Conservation (phyloP, 2,113 vertebrate species). For the Crotalus tigris region DNA sequence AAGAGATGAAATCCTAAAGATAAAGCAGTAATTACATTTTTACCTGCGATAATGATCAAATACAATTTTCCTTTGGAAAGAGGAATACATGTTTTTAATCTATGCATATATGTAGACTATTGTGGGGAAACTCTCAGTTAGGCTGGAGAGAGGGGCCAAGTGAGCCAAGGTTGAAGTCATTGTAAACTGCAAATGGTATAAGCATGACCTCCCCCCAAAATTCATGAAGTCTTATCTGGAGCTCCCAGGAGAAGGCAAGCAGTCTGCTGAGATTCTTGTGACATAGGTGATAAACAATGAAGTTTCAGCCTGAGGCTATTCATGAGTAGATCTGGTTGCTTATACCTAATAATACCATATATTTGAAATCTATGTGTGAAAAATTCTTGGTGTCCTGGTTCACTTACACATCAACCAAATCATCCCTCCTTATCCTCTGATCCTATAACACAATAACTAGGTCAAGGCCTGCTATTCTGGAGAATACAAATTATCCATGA, state of each 20-base stretch:
- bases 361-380: background rate
- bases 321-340: background rate
- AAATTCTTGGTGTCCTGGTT: background rate
- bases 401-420: background rate
- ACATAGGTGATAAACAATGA: background rate
- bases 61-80: background rate
- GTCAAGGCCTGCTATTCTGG: background rate
- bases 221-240: background rate
- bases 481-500: background rate
- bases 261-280: background rate
- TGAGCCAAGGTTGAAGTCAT: background rate
- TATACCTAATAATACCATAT: too few relatives aligned
- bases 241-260: background rate
- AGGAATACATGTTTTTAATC: background rate
- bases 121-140: background rate
- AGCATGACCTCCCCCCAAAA: background rate
- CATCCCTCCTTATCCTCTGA: background rate
- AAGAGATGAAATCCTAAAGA: conserved; percentile 82
- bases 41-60: background rate
- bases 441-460: background rate
- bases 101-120: background rate
- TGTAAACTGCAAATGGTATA: background rate
- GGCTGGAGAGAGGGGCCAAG: background rate
- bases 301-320: background rate
- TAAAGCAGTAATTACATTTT: background rate